Evolutionary conservation across 2,797 vertebrate genomes (phyloP).

Genomic region (Sternotherus odoratus): DNA sequence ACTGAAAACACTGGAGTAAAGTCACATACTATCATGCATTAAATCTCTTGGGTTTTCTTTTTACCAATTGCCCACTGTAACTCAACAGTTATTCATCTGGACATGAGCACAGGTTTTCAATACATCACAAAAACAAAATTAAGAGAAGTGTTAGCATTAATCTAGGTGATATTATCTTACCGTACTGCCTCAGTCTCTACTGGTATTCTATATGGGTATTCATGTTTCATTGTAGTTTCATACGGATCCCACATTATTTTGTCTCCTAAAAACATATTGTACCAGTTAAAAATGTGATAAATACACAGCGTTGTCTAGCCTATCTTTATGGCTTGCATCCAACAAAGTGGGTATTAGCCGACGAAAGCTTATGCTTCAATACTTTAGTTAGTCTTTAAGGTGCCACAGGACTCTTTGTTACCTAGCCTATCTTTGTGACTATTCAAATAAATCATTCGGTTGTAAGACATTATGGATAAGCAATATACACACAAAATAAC

Average conservation of each 20-base stretch:
- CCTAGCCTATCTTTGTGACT: not conserved
- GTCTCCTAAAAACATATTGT: constrained; percentile 61
- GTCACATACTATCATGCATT: not conserved
- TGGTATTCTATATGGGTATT: constrained; percentile 75
- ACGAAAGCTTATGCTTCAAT: too few species aligned
- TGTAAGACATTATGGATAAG: not conserved
- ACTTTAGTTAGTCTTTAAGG: too few species aligned
- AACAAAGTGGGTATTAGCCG: too few species aligned
- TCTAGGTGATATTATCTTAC: constrained; percentile 58
- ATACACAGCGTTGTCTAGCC: not conserved
- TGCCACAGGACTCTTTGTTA: too few species aligned
- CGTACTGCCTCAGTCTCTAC: constrained; percentile 59
- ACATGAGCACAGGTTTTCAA: not conserved
- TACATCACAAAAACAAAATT: not conserved
- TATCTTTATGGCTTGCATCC: not conserved
- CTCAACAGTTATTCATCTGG: not conserved
- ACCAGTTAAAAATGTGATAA: not conserved
- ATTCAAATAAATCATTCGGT: not conserved
- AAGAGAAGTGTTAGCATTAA: not conserved
- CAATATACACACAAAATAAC: not conserved
- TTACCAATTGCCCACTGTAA: not conserved
- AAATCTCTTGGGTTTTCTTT: not conserved
- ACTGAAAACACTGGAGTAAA: not conserved
- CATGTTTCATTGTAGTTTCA: constrained; percentile 82
- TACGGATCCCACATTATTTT: constrained; percentile 82